These are phyloP conservation scores for Trematomus loennbergii DNA, from an alignment of 2,113 vertebrate species.

Conservation along the genomic window DNA sequence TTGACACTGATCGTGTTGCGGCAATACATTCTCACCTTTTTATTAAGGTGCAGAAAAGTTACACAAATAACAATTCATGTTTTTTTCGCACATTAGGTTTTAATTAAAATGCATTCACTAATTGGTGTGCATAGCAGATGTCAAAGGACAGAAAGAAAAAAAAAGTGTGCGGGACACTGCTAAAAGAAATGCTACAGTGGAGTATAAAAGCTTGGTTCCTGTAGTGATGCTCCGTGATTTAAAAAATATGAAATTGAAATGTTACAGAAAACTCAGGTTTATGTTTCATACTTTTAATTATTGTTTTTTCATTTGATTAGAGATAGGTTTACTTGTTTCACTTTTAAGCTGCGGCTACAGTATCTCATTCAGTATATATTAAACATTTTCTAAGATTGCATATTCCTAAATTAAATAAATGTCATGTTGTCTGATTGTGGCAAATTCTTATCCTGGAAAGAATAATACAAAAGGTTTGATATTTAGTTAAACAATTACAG, in stretches of 20 bases:
- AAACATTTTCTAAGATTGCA: neutral
- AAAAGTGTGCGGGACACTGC: conserved; percentile 31
- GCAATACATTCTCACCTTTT: conserved; percentile 20
- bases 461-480: neutral
- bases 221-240: conserved; percentile 9
- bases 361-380: neutral
- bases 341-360: neutral
- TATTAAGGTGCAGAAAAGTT: conserved; percentile 2
- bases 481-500: neutral
- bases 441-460: neutral
- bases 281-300: neutral
- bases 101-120: conserved; percentile 30
- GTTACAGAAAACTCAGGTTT: neutral
- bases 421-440: neutral
- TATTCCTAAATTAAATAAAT: neutral
- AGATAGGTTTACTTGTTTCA: neutral
- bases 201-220: conserved; percentile 3
- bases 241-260: conserved; percentile 13
- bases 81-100: conserved; percentile 1
- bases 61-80: neutral
- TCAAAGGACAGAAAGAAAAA: conserved; percentile 22
- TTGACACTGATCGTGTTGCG: conserved; percentile 28
- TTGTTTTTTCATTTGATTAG: neutral
- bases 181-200: conserved; percentile 3
- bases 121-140: conserved; percentile 6